These are phyloP conservation scores for Cavia porcellus DNA, from an alignment of 2,113 vertebrate genomes.

Conservation along the genomic window DNA sequence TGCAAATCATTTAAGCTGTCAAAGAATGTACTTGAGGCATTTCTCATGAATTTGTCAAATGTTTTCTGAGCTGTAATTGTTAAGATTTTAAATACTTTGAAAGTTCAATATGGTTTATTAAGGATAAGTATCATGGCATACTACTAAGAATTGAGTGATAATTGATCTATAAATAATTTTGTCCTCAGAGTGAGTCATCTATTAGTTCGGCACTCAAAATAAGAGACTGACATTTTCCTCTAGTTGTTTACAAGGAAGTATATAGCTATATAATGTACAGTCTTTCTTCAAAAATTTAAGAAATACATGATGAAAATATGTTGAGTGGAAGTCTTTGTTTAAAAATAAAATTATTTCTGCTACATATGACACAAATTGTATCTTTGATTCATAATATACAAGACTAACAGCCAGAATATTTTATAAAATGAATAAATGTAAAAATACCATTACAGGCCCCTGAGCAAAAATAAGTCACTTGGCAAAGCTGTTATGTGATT, in stretches of 20 bases:
- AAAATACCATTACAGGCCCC: conserved; percentile 63
- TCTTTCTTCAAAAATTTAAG: conserved; percentile 52
- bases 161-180: conserved; percentile 75
- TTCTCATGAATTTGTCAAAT: background rate
- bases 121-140: conserved; percentile 40
- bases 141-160: conserved; percentile 58
- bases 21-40: background rate
- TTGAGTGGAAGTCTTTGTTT: conserved; percentile 55
- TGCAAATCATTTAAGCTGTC: background rate
- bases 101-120: conserved; percentile 64
- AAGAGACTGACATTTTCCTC: background rate
- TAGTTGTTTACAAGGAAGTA: conserved; percentile 51
- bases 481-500: conserved; percentile 59
- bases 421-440: conserved; percentile 70
- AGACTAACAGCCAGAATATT: conserved; percentile 46
- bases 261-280: background rate
- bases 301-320: background rate
- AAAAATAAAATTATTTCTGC: conserved; percentile 60
- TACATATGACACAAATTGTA: conserved; percentile 48
- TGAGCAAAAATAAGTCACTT: conserved; percentile 54
- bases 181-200: conserved; percentile 72
- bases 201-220: conserved; percentile 57
- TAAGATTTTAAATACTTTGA: conserved; percentile 58
- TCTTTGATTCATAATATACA: conserved; percentile 68
- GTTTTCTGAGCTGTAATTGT: conserved; percentile 49